A percentile compares a stretch with the other conserved stretches of the same genome.
Evolutionary conservation across 2,888 invertebrate genomes (phyloP).

Genomic region (Himalopsyche japonica): DNA sequence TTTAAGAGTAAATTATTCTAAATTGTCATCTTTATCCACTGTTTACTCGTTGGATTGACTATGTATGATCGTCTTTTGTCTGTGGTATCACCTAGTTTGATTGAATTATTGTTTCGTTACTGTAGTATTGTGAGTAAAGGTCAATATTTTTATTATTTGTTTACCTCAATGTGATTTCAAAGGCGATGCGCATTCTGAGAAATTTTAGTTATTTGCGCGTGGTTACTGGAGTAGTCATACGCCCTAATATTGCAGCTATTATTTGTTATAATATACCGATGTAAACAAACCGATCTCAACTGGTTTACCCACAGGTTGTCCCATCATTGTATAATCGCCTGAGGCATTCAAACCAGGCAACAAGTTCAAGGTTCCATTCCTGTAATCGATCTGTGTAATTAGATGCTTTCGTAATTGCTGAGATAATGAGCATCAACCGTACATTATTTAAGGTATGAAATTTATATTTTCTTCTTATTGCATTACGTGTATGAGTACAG

Average conservation of each 20-base stretch:
- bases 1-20: no score
- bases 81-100: not conserved
- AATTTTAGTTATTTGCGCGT: not conserved
- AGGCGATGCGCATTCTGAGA: not conserved
- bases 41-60: no score
- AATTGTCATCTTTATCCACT: no score
- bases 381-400: not conserved
- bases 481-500: not conserved
- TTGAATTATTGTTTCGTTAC: not conserved
- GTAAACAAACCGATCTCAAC: conserved; percentile 24
- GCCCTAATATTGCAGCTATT: not conserved
- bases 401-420: not conserved
- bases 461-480: not conserved
- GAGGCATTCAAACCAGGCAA: conserved; percentile 16
- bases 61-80: not conserved
- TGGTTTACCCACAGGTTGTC: conserved; percentile 10
- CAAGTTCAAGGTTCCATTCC: conserved; percentile 25
- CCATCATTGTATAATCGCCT: conserved; percentile 27
- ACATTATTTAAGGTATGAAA: not conserved
- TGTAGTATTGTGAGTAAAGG: not conserved
- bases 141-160: not conserved
- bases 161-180: not conserved
- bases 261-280: conserved; percentile 14
- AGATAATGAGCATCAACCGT: not conserved
- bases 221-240: not conserved